phyloP scores from a whole-genome alignment of 2,113 vertebrate genomes.

The Cairina moschata region DNA sequence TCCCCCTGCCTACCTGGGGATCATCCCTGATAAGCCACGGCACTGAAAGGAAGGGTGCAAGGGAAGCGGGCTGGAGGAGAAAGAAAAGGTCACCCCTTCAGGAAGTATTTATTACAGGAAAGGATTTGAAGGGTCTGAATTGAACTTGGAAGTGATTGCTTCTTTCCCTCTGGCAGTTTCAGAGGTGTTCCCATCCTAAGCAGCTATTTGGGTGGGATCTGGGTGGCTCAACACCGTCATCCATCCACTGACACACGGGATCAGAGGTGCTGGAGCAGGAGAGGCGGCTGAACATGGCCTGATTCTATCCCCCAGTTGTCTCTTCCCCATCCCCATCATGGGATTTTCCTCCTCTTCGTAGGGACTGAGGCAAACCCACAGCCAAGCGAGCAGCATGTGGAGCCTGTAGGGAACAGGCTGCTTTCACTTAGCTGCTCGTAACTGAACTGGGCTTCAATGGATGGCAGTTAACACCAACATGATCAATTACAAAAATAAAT shows the following conservation, averaged over 20 bases:
- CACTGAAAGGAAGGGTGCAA: neutral
- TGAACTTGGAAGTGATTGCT: neutral
- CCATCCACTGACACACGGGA: neutral
- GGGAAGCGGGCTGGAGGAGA: neutral
- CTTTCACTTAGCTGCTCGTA: neutral
- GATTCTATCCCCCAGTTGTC: neutral
- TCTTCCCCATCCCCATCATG: neutral
- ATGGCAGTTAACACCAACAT: neutral
- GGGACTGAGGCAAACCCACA: neutral
- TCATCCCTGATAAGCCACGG: neutral
- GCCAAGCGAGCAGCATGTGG: neutral
- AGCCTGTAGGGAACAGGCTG: neutral
- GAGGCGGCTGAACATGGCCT: neutral
- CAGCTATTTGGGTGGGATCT: neutral
- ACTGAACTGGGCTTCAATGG: neutral
- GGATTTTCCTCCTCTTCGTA: neutral
- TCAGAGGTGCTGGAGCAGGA: neutral
- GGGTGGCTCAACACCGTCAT: neutral
- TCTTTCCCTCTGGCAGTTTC: neutral
- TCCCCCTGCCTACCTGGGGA: neutral
- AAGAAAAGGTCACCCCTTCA: neutral
- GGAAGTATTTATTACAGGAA: neutral
- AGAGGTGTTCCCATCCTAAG: neutral
- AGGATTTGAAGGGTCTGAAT: neutral
- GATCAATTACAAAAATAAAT: neutral